These are phyloP conservation scores for Pristionchus japonicus DNA, from an alignment of 2,888 invertebrate species.

Conservation along the genomic window DNA sequence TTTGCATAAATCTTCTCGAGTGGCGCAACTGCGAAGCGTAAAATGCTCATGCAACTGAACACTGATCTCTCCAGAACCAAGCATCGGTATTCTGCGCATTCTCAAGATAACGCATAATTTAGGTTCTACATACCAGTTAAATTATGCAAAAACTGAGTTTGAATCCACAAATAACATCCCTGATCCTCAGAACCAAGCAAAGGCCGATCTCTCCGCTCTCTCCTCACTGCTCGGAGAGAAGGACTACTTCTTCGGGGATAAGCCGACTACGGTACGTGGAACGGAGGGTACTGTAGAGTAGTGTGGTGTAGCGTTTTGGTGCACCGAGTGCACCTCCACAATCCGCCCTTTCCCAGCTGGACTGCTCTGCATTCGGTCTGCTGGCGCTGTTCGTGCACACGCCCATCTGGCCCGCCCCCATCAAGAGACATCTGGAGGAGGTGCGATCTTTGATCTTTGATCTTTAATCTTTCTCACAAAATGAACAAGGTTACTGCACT, in stretches of 20 bases:
- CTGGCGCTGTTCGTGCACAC: conserved; percentile 57
- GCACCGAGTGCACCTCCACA: neutral
- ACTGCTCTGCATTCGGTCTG: conserved; percentile 57
- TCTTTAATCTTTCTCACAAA: too few species aligned
- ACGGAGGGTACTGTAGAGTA: too few species aligned
- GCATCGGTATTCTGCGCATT: conserved; percentile 28
- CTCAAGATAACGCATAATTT: too few species aligned
- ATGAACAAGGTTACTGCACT: too few species aligned
- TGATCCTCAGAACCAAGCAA: neutral
- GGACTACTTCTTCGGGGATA: conserved; percentile 40
- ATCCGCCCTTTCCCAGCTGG: conserved; percentile 48
- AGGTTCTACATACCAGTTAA: too few species aligned
- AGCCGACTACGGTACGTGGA: conserved; percentile 27
- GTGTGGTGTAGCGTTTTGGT: neutral
- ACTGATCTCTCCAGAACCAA: neutral
- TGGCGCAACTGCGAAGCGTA: neutral
- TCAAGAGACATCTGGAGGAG: conserved; percentile 44
- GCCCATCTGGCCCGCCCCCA: conserved; percentile 45
- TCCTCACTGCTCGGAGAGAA: conserved; percentile 5
- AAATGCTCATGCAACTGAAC: too few species aligned
- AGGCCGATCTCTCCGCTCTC: conserved; percentile 34
- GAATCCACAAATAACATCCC: too few species aligned
- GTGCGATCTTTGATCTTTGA: neutral
- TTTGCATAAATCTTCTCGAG: too few species aligned
- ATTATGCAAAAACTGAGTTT: too few species aligned